A percentile compares a stretch with the other conserved stretches of the same genome.
These are phyloP conservation scores for Cerastoderma edule DNA, from an alignment of 2,888 invertebrate species.

Conservation along the genomic window DNA sequence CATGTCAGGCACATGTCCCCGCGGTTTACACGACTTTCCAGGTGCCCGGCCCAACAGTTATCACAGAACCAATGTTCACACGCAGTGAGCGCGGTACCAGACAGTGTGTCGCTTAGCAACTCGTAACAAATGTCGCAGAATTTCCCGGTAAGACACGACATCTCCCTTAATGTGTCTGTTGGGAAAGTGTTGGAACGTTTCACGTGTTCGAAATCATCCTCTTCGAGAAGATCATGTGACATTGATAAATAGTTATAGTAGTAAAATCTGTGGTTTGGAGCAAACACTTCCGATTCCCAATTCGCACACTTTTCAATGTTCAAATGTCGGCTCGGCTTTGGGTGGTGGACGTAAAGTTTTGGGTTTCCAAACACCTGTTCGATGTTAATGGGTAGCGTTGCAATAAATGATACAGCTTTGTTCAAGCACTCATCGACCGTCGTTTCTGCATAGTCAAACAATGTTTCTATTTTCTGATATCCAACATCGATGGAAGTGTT, in stretches of 20 bases:
- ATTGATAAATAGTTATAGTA: no score
- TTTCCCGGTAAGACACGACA: slow-evolving; percentile 14
- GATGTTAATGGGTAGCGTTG: slow-evolving; percentile 55
- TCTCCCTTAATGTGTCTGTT: no score
- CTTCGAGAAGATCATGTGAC: no score
- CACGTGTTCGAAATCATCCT: no score
- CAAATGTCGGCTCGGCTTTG: background rate
- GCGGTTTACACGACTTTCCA: slow-evolving; percentile 43
- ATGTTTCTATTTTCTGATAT: slow-evolving; percentile 48
- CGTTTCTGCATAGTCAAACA: slow-evolving; percentile 61
- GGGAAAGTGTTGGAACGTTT: no score
- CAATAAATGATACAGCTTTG: slow-evolving; percentile 54
- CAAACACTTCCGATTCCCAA: slow-evolving; percentile 35
- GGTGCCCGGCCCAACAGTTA: slow-evolving; percentile 65
- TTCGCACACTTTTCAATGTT: slow-evolving; percentile 35
- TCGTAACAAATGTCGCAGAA: slow-evolving; percentile 67
- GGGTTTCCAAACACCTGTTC: background rate
- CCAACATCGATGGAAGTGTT: slow-evolving; percentile 42
- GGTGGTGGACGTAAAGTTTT: no score
- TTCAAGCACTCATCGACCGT: slow-evolving; percentile 58
- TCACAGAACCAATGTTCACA: slow-evolving; percentile 73
- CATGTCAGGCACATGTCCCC: slow-evolving; percentile 48
- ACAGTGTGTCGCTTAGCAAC: slow-evolving; percentile 21
- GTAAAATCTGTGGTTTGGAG: slow-evolving; percentile 14
- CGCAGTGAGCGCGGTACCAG: slow-evolving; percentile 55